A percentile compares a stretch with the other conserved stretches of the same genome.
Evolutionary conservation across 2,888 invertebrate genomes (phyloP).

Genomic region (Ennomos erosarius): DNA sequence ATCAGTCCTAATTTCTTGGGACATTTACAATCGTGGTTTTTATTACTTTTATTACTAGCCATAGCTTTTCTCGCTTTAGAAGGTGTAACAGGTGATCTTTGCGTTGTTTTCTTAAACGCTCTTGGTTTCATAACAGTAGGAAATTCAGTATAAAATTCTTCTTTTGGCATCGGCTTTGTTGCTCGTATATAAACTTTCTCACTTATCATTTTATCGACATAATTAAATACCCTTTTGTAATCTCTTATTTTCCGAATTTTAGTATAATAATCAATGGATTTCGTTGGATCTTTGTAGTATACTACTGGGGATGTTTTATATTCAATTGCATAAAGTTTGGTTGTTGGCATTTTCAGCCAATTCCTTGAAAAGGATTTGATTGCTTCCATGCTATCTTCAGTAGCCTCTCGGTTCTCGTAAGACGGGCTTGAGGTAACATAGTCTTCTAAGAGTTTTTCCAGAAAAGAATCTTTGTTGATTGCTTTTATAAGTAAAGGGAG

Average conservation of each 20-base stretch:
- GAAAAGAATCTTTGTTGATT: conserved; percentile 60
- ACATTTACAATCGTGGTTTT: conserved; percentile 53
- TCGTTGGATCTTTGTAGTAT: conserved; percentile 56
- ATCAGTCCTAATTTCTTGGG: conserved; percentile 47
- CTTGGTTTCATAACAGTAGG: not conserved
- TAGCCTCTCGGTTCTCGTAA: conserved; percentile 47
- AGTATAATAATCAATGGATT: conserved; percentile 67
- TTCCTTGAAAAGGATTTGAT: conserved; percentile 54
- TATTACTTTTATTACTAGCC: not conserved
- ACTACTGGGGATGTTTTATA: conserved; percentile 64
- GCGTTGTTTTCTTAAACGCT: not conserved
- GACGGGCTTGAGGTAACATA: conserved; percentile 51
- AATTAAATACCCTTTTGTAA: conserved; percentile 67
- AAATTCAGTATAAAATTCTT: conserved; percentile 38
- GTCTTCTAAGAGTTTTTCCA: conserved; percentile 61
- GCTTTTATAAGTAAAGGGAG: conserved; percentile 67
- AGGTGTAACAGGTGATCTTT: not conserved
- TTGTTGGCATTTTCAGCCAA: conserved; percentile 56
- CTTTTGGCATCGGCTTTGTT: conserved; percentile 44
- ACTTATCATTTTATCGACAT: conserved; percentile 69
- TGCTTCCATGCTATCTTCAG: conserved; percentile 48
- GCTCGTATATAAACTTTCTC: conserved; percentile 54
- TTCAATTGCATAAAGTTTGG: conserved; percentile 57
- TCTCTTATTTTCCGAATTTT: conserved; percentile 69
- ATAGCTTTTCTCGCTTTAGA: not conserved